Base-by-base conservation (phyloP, 1,140 invertebrate genomes). In the Gonatopus flavifemur region DNA sequence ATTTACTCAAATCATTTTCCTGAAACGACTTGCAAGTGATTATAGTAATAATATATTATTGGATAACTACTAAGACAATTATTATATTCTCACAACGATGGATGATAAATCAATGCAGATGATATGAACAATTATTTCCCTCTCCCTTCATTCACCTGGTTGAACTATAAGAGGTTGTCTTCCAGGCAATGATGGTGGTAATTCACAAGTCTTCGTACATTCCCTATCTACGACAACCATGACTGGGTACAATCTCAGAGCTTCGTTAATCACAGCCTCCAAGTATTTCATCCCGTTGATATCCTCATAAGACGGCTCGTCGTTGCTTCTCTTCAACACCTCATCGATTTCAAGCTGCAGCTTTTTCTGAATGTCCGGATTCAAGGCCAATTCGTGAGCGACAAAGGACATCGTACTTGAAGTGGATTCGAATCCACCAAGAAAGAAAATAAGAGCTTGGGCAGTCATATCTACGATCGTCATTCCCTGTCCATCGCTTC, bases 321-420 rank as follows among this genome's bases (percentile, higher is more conserved):
- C 67, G 16, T 71, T 57, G 41, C 68, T 55, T 32, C 75, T 70
- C 20, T 67, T 59, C 25, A 72, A 63, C 1, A 72, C 55, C 41
- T 61, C 67, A 28, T 74, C 62, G 18, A 86, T 77, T 69, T 87
- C 85, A 46, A 80, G 67, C 46, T 67, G 45, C 1, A 71, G n/a
- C 40, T 69, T 72, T 7, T 56, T 19, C 20, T 60, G 57, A 13
- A 60, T 36, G 1, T 49, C 49, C 0, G 39, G 30, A 31, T 60
- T 44, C 3, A 46, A 8, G 10, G 57, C 57, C 6, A 60, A 22
- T 22, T 49, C 53, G 28, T 60, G 49, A 16, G 44, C 48, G 19
- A 30, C 47, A 36, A 83, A 85, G 0, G 80, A 53, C 10, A 87
- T 58, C 0, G 76, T 52, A 10, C 67, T 68, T 6, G 77, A 69